Base-by-base conservation (phyloP, 1,140 invertebrate species). In the Idris sp. region DNA sequence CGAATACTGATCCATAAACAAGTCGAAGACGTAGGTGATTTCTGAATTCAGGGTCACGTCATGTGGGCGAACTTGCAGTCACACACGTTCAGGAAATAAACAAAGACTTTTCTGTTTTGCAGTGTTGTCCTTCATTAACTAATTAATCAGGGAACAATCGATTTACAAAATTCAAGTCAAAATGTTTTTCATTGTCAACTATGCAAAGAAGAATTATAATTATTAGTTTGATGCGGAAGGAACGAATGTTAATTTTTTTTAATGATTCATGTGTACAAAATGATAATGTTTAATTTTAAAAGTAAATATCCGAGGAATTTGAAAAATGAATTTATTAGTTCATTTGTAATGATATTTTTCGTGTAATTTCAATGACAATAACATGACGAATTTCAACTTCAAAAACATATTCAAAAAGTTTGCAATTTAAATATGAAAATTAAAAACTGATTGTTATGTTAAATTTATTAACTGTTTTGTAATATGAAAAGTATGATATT, bases 71-170 rank as follows among this genome's bases (percentile, higher is more conserved):
- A 74, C 46, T 46, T 67, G 75, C 51, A 65, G 35, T 31, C 54
- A 44, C 75, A 61, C n/a, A 38, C 61, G 69, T 80, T 80, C 77
- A 81, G 80, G 80, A 82, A 82, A 81, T 81, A 76, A 72, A 72
- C 74, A 76, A 76, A 67, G 64, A 51, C 53, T 65, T 59, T 54
- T 64, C 40, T 48, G 58, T 38, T 62, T 22, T 51, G 26, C 28
- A 16, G 11, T 28, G 19, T 35, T 14, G 22, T 7, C 54, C 61
- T 67, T 58, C 49, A 35, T 53, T 19, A 14, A 16, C 8, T 48
- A 59, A 74, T 59, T 65, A 59, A 54, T 16, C 9, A 19, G 10
- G 9, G 9, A 58, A 59, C 33, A 67, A 67, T 67, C n/a, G 11
- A 40, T 53, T 25, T 33, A 53, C 71, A 35, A 68, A 67, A 67